phyloP scores from a whole-genome alignment of 64 coral and sea anemone species.

The Pocillopora verrucosa region DNA sequence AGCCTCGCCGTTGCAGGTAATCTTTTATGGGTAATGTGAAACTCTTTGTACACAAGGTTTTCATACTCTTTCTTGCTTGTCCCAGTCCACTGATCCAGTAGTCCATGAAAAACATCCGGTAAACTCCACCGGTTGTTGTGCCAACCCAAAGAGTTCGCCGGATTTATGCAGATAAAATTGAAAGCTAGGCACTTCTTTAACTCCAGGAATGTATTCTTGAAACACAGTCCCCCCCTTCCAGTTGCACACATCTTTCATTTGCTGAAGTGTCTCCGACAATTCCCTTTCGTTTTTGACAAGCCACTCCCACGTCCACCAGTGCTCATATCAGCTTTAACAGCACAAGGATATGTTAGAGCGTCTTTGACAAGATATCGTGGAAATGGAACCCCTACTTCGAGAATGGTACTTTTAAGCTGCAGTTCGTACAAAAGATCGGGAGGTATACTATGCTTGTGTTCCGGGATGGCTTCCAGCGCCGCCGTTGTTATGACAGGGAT shows the following conservation, averaged over 20 bases:
- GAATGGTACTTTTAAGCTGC: conserved; percentile 30
- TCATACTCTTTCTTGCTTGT: conserved; percentile 9
- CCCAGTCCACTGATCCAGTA: conserved; percentile 24
- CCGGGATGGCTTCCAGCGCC: conserved; percentile 22
- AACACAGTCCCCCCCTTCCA: conserved; percentile 23
- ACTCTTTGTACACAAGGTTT: conserved; percentile 37
- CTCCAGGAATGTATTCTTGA: conserved; percentile 14
- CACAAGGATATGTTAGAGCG: conserved; percentile 23
- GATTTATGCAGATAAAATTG: conserved; percentile 39
- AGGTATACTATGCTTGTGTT: conserved; percentile 23
- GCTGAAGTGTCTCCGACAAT: not conserved
- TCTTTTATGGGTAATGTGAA: conserved; percentile 36
- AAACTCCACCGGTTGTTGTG: conserved; percentile 3
- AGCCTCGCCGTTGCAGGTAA: conserved; percentile 29
- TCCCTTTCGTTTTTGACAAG: conserved; percentile 17
- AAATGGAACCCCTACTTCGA: not conserved
- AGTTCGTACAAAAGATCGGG: conserved; percentile 34
- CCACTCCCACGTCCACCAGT: not conserved
- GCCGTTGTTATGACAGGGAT: conserved; percentile 28
- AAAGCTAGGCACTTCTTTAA: conserved; percentile 22
- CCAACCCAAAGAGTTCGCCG: conserved; percentile 36
- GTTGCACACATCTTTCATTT: not conserved
- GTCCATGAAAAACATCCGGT: conserved; percentile 4
- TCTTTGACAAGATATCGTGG: not conserved
- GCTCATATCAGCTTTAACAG: conserved; percentile 26